These are phyloP conservation scores for Leptinotarsa undecemlineata DNA, from an alignment of 1,140 invertebrate genomes.

Conservation along the genomic window DNA sequence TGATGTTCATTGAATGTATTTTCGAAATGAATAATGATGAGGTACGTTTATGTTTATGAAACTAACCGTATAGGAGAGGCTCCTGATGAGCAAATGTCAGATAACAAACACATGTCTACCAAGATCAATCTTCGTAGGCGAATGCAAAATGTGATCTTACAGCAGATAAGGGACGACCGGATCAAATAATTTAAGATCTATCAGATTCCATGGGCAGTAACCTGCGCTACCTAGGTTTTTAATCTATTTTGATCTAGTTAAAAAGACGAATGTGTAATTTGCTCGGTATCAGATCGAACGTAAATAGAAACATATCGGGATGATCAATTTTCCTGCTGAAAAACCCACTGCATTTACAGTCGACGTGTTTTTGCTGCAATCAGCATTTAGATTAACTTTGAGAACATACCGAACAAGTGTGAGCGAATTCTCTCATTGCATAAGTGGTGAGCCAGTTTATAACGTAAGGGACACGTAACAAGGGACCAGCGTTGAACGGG, in stretches of 20 bases:
- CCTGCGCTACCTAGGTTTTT: conserved; percentile 31
- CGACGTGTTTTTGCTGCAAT: conserved; percentile 11
- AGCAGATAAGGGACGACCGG: conserved; percentile 33
- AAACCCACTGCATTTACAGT: conserved; percentile 12
- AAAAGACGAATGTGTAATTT: conserved; percentile 26
- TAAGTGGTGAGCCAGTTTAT: conserved; percentile 3
- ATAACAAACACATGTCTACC: conserved; percentile 37
- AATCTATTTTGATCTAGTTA: conserved; percentile 28
- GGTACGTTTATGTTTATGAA: too few species aligned
- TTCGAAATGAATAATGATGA: too few species aligned
- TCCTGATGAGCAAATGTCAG: conserved; percentile 35
- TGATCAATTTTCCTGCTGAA: conserved; percentile 15
- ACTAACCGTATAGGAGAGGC: conserved; percentile 29
- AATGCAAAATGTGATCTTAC: conserved; percentile 36
- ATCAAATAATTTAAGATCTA: conserved; percentile 40
- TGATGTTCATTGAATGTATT: too few species aligned
- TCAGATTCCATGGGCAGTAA: conserved; percentile 35
- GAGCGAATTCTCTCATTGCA: conserved; percentile 13
- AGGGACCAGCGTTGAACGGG: background rate
- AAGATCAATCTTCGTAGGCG: conserved; percentile 41
- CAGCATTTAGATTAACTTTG: conserved; percentile 13
- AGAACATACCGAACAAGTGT: conserved; percentile 16
- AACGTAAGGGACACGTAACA: background rate
- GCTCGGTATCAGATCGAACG: conserved; percentile 17
- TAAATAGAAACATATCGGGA: conserved; percentile 6